Percentiles rank a stretch among this genome's conserved stretches.
Evolutionary conservation across 2,113 vertebrate species (phyloP).

Genomic region (Megaptera novaeangliae): DNA sequence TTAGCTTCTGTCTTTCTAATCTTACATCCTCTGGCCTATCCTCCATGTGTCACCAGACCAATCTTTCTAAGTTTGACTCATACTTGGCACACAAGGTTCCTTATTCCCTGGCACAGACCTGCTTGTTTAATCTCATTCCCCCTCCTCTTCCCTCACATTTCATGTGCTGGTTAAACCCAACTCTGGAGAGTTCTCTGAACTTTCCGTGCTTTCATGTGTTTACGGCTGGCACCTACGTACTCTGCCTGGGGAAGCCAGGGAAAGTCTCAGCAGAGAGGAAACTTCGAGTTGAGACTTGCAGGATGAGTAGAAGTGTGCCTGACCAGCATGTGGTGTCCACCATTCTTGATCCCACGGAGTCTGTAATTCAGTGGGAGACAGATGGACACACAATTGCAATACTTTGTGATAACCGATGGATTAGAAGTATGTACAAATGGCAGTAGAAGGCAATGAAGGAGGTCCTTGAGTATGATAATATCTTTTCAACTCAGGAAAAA

Average conservation of each 20-base stretch:
- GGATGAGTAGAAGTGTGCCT: background rate
- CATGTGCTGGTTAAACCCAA: background rate
- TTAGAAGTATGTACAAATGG: background rate
- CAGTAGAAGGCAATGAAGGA: background rate
- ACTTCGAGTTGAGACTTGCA: background rate
- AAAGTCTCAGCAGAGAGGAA: background rate
- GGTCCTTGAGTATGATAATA: background rate
- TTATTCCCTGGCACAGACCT: background rate
- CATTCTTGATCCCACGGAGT: background rate
- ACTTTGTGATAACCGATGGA: background rate
- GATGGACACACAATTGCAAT: background rate
- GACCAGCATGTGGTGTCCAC: accelerated
- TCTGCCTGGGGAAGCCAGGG: background rate
- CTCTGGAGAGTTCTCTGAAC: background rate
- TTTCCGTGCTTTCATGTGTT: background rate
- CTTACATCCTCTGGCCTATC: background rate
- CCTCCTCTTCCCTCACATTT: background rate
- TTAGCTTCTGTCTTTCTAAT: too few species aligned
- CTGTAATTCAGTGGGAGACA: background rate
- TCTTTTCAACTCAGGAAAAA: background rate
- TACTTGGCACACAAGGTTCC: background rate
- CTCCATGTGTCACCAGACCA: background rate
- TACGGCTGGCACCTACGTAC: too few species aligned
- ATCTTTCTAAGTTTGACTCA: background rate
- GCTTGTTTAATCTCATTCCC: background rate